phyloP scores from a whole-genome alignment of 1,140 invertebrate species.

The Lepidostoma basale region DNA sequence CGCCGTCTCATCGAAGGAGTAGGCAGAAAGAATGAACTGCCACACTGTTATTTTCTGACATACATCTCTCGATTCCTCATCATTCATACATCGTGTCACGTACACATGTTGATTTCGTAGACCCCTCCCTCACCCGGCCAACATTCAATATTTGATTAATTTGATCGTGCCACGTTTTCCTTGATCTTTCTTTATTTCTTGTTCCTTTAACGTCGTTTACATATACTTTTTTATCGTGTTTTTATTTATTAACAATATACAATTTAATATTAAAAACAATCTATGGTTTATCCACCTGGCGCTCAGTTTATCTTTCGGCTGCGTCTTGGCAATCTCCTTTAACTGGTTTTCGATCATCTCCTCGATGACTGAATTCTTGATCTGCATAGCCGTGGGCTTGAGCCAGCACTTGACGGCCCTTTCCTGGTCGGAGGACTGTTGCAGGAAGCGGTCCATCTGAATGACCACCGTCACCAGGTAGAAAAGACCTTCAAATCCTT shows the following conservation, averaged over 20 bases:
- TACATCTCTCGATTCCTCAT: no score
- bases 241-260: neutral
- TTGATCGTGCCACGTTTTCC: no score
- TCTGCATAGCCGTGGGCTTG: constrained; percentile 56
- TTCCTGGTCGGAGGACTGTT: constrained; percentile 72
- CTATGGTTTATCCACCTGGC: neutral
- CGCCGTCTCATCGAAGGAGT: no score
- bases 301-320: constrained; percentile 21
- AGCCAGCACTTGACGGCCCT: constrained; percentile 62
- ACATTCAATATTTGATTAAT: no score
- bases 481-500: constrained; percentile 60
- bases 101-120: no score
- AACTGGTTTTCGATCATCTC: constrained; percentile 55
- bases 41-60: no score
- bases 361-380: constrained; percentile 57
- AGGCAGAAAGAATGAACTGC: no score
- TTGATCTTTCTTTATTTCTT: no score
- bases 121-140: no score
- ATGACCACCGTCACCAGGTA: constrained; percentile 70
- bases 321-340: constrained; percentile 49
- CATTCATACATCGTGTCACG: no score
- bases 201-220: no score
- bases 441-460: constrained; percentile 72
- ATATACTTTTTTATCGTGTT: neutral
- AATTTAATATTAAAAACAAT: neutral